Evolutionary conservation across 2,888 invertebrate genomes (phyloP).

Genomic region (Mimas tiliae): DNA sequence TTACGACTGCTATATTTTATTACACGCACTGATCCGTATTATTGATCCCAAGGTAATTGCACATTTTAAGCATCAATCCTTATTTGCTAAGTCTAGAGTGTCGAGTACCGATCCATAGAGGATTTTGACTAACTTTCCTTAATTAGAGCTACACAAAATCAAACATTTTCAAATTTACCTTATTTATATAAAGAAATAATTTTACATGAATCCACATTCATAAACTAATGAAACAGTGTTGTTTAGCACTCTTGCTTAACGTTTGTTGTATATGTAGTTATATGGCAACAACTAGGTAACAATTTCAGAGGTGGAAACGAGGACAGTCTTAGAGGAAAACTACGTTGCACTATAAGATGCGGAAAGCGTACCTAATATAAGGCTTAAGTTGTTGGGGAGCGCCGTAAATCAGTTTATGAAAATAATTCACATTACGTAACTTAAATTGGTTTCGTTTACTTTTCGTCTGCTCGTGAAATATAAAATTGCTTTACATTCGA

Average conservation of each 20-base stretch:
- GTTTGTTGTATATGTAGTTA: constrained; percentile 43
- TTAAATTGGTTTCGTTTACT: neutral
- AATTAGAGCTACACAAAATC: too few species aligned
- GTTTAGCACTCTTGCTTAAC: constrained; percentile 53
- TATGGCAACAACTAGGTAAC: constrained; percentile 53
- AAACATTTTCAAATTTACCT: too few species aligned
- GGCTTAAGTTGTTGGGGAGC: constrained; percentile 1
- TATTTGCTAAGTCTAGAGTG: too few species aligned
- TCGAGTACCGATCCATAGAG: too few species aligned
- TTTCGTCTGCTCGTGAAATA: too few species aligned
- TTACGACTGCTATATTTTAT: neutral
- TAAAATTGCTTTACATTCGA: too few species aligned
- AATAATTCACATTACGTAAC: neutral
- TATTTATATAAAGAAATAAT: neutral
- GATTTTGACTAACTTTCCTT: too few species aligned
- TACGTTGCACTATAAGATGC: constrained; percentile 50
- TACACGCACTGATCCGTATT: neutral
- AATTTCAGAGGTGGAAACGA: constrained; percentile 63
- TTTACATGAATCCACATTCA: constrained; percentile 25
- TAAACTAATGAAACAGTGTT: constrained; percentile 49
- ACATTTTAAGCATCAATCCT: too few species aligned
- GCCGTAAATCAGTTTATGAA: constrained; percentile 9
- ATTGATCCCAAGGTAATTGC: too few species aligned
- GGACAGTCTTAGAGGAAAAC: constrained; percentile 56
- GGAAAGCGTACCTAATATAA: constrained; percentile 20